Percentiles rank a stretch among this genome's conserved stretches.
Conservation (phyloP, 1,140 invertebrate genomes). For the Halesus radiatus region DNA sequence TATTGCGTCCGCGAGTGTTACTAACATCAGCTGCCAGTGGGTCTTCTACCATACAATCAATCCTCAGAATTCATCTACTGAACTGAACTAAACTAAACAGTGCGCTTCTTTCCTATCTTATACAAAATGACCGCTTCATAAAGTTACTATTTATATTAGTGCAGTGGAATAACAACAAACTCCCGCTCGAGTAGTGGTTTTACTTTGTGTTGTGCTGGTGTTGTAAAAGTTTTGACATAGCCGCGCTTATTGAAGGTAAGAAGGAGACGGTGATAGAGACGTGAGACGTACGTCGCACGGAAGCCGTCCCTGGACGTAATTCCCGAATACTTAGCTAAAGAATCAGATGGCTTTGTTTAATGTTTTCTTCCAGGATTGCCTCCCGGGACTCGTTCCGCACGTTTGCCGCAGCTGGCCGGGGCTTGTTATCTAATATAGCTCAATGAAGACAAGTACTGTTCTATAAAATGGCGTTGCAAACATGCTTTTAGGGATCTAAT, state of each 20-base stretch:
- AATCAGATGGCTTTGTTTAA: conserved; percentile 34
- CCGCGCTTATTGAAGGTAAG: conserved; percentile 46
- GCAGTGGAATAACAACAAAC: conserved; percentile 41
- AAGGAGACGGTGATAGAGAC: conserved; percentile 34
- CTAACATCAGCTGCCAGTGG: conserved; percentile 33
- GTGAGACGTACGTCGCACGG: conserved; percentile 43
- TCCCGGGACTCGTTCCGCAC: background rate
- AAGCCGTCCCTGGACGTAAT: conserved; percentile 46
- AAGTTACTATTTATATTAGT: conserved; percentile 6
- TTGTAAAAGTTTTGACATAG: conserved; percentile 53
- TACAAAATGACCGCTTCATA: conserved; percentile 46
- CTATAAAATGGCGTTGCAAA: background rate
- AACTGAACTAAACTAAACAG: conserved; percentile 2
- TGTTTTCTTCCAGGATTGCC: conserved; percentile 37
- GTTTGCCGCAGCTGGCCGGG: background rate
- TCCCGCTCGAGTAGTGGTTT: conserved; percentile 22
- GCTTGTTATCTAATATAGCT: conserved; percentile 17
- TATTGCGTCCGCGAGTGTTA: conserved; percentile 24
- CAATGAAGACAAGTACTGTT: conserved; percentile 38
- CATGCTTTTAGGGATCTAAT: background rate
- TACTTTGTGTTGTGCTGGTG: conserved; percentile 40
- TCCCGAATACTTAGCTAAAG: conserved; percentile 43
- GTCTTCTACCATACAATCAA: background rate
- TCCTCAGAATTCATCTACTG: background rate
- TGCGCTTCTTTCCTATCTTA: background rate